Evolutionary conservation across 2,797 vertebrate genomes (phyloP).

Genomic region (Chiloscyllium punctatum): DNA sequence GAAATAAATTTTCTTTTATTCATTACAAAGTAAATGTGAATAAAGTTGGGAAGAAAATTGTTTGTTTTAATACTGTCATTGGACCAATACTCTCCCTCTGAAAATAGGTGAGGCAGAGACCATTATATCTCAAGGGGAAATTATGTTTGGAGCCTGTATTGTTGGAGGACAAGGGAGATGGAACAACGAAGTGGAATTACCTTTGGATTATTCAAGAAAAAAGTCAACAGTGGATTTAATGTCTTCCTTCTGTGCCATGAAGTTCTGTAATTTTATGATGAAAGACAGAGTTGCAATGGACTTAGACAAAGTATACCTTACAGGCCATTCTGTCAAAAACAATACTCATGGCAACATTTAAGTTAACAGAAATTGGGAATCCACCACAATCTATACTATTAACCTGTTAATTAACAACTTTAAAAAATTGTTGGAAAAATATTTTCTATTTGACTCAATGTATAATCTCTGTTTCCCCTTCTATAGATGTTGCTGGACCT

Average conservation of each 20-base stretch:
- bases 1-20: neutral
- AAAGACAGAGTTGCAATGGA: neutral
- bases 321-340: no score
- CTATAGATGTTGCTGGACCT: no score
- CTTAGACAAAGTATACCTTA: neutral
- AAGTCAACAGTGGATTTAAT: neutral
- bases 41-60: neutral
- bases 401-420: neutral
- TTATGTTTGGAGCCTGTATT: neutral
- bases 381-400: neutral
- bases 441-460: no score
- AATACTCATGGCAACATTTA: neutral
- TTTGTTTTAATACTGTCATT: neutral
- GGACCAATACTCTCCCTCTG: neutral
- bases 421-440: no score
- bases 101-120: neutral
- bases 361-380: neutral
- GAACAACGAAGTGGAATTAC: neutral
- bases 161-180: neutral
- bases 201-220: neutral
- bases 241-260: neutral
- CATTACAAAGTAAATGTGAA: neutral
- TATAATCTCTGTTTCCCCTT: no score
- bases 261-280: neutral
- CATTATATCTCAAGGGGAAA: neutral